Percentiles rank a stretch among this genome's conserved stretches.
Conservation (phyloP, 2,888 invertebrate species). For the Candidula unifasciata region DNA sequence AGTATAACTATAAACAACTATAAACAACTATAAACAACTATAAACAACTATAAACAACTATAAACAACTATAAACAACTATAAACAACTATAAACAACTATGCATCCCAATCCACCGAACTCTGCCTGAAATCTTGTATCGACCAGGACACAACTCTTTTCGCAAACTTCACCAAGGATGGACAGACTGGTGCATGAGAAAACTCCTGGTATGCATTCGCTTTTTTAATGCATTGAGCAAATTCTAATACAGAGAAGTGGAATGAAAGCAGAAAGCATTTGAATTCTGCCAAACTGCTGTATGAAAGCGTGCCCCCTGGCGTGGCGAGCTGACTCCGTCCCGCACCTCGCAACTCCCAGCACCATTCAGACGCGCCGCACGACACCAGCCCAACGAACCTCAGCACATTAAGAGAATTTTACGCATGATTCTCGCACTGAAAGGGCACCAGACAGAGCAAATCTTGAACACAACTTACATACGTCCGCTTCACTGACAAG, state of each 20-base stretch:
- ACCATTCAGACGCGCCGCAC: slow-evolving; percentile 30
- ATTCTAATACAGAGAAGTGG: slow-evolving; percentile 12
- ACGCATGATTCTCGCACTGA: slow-evolving; percentile 32
- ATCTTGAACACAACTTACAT: slow-evolving; percentile 3
- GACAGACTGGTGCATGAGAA: slow-evolving; percentile 23
- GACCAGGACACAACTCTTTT: too few species aligned
- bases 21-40: too few species aligned
- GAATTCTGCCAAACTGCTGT: slow-evolving; percentile 13
- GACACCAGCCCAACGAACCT: slow-evolving; percentile 21
- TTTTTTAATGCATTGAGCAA: slow-evolving; percentile 22
- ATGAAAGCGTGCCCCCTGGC: slow-evolving; percentile 36
- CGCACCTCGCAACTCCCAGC: slow-evolving; percentile 22
- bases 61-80: too few species aligned
- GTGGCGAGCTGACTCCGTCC: slow-evolving; percentile 21
- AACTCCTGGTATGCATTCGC: slow-evolving; percentile 1
- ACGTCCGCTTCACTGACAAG: not conserved
- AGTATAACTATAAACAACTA: too few species aligned
- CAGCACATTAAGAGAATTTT: slow-evolving; percentile 36
- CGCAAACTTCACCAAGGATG: not conserved
- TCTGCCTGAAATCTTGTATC: too few species aligned
- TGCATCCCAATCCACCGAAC: too few species aligned
- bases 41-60: too few species aligned
- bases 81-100: too few species aligned
- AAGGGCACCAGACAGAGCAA: slow-evolving; percentile 14
- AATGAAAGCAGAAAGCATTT: slow-evolving; percentile 7